Percentiles rank a stretch among this genome's conserved stretches.
phyloP scores from a whole-genome alignment of 2,888 invertebrate genomes.

The Euplagia quadripunctaria region DNA sequence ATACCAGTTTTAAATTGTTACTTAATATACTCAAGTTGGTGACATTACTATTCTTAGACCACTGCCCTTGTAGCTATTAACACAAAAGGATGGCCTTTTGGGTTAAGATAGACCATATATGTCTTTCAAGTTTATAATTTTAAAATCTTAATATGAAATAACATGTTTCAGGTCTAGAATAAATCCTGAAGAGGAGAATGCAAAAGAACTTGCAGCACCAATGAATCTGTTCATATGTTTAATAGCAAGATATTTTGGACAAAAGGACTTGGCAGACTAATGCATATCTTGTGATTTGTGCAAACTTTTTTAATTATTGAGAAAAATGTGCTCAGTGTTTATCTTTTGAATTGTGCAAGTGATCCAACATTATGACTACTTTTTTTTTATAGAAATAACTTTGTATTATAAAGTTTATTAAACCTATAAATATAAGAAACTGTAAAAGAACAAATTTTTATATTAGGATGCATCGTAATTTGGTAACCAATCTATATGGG shows the following conservation, averaged over 20 bases:
- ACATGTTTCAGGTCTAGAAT: constrained; percentile 73
- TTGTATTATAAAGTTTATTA: background rate
- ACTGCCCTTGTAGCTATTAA: too few species aligned
- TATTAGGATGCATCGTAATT: too few species aligned
- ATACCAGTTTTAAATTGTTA: background rate
- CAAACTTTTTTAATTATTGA: background rate
- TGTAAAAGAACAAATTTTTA: background rate
- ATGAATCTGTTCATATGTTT: constrained; percentile 92
- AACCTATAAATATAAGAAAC: background rate
- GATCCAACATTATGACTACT: background rate
- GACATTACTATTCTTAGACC: background rate
- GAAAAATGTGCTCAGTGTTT: background rate
- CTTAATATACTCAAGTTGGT: background rate
- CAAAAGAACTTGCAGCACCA: constrained; percentile 78
- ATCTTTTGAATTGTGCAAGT: background rate
- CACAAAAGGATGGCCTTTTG: too few species aligned
- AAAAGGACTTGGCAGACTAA: constrained; percentile 91
- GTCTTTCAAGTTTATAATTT: too few species aligned
- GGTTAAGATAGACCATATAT: too few species aligned
- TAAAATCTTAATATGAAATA: background rate
- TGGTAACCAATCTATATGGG: too few species aligned
- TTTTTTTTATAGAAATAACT: background rate
- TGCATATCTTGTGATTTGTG: constrained; percentile 3
- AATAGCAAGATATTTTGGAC: constrained; percentile 91
- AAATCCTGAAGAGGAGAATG: constrained; percentile 70